Evolutionary conservation across 2,797 vertebrate species (phyloP).

Genomic region (Ctenochaetus hawaiiensis): DNA sequence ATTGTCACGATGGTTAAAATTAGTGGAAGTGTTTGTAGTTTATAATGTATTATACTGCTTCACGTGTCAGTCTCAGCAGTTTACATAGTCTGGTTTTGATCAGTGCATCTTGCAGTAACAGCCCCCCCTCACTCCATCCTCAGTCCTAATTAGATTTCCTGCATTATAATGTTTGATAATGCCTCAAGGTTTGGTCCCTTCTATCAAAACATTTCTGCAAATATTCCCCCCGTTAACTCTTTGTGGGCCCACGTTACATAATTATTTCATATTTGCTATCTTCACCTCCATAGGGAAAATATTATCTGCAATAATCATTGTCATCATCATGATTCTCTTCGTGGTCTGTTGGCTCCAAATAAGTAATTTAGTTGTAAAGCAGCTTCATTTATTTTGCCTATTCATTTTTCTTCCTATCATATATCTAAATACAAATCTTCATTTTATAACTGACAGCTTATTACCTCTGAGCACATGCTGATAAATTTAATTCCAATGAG

Average conservation of each 20-base stretch:
- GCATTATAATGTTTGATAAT: slow-evolving; percentile 81
- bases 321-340: slow-evolving; percentile 83
- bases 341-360: slow-evolving; percentile 85
- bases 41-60: slow-evolving; percentile 43
- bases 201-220: slow-evolving; percentile 74
- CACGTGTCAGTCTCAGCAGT: slow-evolving; percentile 42
- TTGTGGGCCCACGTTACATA: slow-evolving; percentile 60
- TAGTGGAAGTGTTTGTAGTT: slow-evolving; percentile 31
- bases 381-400: slow-evolving; percentile 87
- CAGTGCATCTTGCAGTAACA: slow-evolving; percentile 60
- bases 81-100: slow-evolving; percentile 67
- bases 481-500: slow-evolving; percentile 89
- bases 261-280: slow-evolving; percentile 81
- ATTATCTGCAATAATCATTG: slow-evolving; percentile 85
- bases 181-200: slow-evolving; percentile 70
- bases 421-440: slow-evolving; percentile 92
- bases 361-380: slow-evolving; percentile 88
- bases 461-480: slow-evolving; percentile 89
- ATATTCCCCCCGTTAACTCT: slow-evolving; percentile 75
- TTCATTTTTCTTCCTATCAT: slow-evolving; percentile 89
- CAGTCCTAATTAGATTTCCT: slow-evolving; percentile 82
- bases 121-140: slow-evolving; percentile 29
- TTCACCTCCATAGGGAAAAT: slow-evolving; percentile 78
- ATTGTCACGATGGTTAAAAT: slow-evolving; percentile 43
- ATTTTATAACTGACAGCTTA: slow-evolving; percentile 90